Conservation (phyloP, 2,797 vertebrate genomes). For the Odontamblyopus lacepedii region DNA sequence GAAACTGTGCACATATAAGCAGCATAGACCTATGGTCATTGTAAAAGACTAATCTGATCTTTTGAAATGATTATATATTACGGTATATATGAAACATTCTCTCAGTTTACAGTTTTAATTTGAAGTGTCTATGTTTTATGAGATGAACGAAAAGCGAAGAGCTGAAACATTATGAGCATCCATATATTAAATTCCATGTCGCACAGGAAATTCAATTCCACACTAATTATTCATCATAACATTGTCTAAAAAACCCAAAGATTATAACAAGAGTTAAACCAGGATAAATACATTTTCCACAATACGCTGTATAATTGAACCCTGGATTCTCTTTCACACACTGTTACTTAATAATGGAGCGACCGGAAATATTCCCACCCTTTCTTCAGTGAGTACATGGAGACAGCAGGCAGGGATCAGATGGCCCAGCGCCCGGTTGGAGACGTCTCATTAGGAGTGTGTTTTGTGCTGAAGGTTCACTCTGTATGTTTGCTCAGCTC, state of each 20-base stretch:
- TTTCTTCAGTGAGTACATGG: conserved; percentile 19
- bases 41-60: too few relatives aligned
- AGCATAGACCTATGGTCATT: neutral
- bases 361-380: conserved; percentile 37
- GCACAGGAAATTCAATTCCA: neutral
- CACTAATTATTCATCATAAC: neutral
- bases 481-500: conserved; percentile 44
- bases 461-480: conserved; percentile 44
- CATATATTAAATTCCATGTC: neutral
- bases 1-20: too few relatives aligned
- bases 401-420: conserved; percentile 42
- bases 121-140: neutral
- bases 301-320: neutral
- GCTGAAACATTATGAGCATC: neutral
- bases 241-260: neutral
- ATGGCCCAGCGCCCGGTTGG: conserved; percentile 36
- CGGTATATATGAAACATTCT: neutral
- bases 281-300: neutral
- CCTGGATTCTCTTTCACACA: conserved; percentile 2
- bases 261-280: neutral
- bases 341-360: conserved; percentile 13
- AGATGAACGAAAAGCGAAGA: neutral
- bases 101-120: neutral
- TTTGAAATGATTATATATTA: neutral
- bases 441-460: conserved; percentile 44